A percentile compares a stretch with the other conserved stretches of the same genome.
Evolutionary conservation across 2,888 invertebrate species (phyloP).

Genomic region (Drosophila mettleri): DNA sequence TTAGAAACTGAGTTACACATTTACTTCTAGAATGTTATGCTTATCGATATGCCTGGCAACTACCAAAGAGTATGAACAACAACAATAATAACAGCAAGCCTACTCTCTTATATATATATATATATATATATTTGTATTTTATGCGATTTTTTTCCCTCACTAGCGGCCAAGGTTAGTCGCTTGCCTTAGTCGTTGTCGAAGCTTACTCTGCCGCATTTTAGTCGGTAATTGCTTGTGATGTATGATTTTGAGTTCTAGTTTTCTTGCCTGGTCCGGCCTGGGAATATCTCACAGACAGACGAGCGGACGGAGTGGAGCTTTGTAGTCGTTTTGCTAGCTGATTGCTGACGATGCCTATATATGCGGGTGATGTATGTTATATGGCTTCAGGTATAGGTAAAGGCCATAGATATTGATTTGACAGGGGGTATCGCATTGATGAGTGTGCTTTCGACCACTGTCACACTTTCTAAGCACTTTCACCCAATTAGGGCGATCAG

Average conservation of each 20-base stretch:
- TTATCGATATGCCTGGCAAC: conserved; percentile 14
- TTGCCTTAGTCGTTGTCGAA: conserved; percentile 45
- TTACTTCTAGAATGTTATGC: neutral
- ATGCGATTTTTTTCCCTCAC: conserved; percentile 33
- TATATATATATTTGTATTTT: conserved; percentile 33
- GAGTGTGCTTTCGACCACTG: conserved; percentile 52
- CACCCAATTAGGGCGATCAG: conserved; percentile 73
- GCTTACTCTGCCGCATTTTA: conserved; percentile 76
- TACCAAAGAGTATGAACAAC: conserved; percentile 55
- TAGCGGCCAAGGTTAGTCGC: conserved; percentile 74
- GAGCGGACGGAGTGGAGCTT: conserved; percentile 23
- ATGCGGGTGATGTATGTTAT: conserved; percentile 78
- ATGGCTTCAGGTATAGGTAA: conserved; percentile 68
- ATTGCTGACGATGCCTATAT: conserved; percentile 77
- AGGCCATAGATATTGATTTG: conserved; percentile 78
- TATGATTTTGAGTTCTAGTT: conserved; percentile 80
- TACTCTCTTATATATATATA: conserved; percentile 40
- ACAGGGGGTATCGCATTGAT: conserved; percentile 56
- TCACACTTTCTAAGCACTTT: conserved; percentile 80
- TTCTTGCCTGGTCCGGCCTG: conserved; percentile 69
- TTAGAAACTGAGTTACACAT: neutral
- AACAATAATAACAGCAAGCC: conserved; percentile 73
- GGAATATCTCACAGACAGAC: conserved; percentile 68
- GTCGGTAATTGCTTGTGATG: conserved; percentile 80
- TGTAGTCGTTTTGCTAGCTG: conserved; percentile 65